Conservation (phyloP, 1,140 invertebrate genomes). For the Drosophila lowei region DNA sequence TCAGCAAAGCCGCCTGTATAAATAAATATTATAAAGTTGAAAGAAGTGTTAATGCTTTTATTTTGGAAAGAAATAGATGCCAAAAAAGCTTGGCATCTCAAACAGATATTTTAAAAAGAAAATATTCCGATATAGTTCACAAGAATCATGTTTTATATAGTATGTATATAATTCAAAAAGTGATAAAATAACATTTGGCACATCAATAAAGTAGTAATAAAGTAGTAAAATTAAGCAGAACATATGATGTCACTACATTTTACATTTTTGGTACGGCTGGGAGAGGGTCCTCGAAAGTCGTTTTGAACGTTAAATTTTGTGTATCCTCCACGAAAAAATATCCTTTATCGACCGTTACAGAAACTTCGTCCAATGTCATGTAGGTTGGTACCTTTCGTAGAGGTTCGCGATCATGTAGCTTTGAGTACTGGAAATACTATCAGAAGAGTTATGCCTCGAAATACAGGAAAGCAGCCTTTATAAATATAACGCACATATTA, state of each 20-base stretch:
- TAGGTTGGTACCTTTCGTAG: conserved; percentile 68
- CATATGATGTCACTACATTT: neutral
- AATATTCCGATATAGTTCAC: neutral
- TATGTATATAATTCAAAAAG: neutral
- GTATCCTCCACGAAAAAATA: conserved; percentile 49
- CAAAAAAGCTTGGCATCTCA: no score
- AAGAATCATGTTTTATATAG: conserved; percentile 6
- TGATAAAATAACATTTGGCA: no score
- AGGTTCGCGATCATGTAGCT: conserved; percentile 67
- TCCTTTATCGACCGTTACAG: conserved; percentile 1
- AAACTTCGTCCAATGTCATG: conserved; percentile 44
- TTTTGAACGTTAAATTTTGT: conserved; percentile 54
- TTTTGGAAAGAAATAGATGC: no score
- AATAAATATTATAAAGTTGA: no score
- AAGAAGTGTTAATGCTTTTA: no score
- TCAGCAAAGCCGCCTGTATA: no score
- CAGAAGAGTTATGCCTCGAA: conserved; percentile 37
- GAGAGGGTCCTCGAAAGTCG: conserved; percentile 66
- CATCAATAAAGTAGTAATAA: conserved; percentile 9
- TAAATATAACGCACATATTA: neutral
- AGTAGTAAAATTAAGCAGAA: conserved; percentile 1
- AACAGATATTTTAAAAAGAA: no score
- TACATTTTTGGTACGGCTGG: conserved; percentile 44
- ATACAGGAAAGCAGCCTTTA: conserved; percentile 23
- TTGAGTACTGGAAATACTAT: conserved; percentile 53